Evolutionary conservation across 1,140 invertebrate genomes (phyloP).

Genomic region (Semibalanus balanoides): DNA sequence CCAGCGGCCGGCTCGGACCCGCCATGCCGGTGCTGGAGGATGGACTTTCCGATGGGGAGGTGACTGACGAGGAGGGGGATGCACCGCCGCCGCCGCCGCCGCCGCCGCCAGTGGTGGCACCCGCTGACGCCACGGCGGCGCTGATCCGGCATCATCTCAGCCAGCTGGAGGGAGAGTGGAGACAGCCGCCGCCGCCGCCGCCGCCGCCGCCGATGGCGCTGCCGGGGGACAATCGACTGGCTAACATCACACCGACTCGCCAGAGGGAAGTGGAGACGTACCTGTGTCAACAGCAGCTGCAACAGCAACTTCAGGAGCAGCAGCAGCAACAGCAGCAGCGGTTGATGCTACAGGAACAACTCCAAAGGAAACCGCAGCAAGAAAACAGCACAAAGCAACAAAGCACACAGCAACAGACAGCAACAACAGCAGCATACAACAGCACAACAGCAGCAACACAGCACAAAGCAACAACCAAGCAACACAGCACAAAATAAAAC

Average conservation of each 20-base stretch:
- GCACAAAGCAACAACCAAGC: no score
- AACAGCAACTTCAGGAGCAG: neutral
- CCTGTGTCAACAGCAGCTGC: neutral
- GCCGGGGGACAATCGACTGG: neutral
- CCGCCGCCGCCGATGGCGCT: no score
- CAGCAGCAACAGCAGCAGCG: neutral
- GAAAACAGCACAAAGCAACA: no score
- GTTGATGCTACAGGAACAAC: no score
- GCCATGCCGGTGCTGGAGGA: conserved; percentile 92
- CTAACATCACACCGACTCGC: neutral
- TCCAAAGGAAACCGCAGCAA: no score
- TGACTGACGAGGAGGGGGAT: neutral
- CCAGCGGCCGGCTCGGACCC: conserved; percentile 39
- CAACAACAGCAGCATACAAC: neutral
- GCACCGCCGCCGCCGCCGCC: no score
- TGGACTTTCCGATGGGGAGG: conserved; percentile 47
- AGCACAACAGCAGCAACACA: neutral
- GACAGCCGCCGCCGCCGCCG: neutral
- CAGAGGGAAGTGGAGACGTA: neutral
- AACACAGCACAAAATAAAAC: no score
- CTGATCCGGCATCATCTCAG: neutral
- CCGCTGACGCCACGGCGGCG: neutral
- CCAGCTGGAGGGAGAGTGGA: neutral
- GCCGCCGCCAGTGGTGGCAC: neutral
- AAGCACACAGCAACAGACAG: no score